Conservation (phyloP, 1,140 invertebrate genomes). For the Megalopta genalis region DNA sequence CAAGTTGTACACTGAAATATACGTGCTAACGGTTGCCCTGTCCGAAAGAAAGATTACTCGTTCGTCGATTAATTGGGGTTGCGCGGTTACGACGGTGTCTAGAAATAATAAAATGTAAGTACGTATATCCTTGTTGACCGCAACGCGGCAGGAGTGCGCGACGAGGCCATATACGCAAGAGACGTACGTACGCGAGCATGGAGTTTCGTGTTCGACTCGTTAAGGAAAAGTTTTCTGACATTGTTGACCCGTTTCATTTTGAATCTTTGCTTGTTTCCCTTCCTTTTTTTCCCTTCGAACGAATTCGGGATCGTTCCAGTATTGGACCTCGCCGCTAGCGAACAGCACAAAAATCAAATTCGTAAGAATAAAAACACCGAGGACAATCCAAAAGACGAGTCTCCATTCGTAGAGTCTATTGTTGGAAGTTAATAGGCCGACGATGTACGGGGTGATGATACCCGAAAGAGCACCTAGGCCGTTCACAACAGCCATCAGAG, state of each 20-base stretch:
- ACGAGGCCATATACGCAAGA: too few relatives aligned
- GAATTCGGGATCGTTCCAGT: constrained; percentile 83
- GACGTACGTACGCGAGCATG: too few relatives aligned
- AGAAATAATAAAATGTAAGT: too few relatives aligned
- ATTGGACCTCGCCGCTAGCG: constrained; percentile 87
- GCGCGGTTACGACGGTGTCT: too few relatives aligned
- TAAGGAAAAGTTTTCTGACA: not conserved
- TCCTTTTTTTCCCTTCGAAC: constrained; percentile 48
- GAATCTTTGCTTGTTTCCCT: constrained; percentile 23
- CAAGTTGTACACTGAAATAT: too few relatives aligned
- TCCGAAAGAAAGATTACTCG: too few relatives aligned
- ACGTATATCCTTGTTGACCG: too few relatives aligned
- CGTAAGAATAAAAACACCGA: constrained; percentile 86
- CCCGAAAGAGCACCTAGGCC: constrained; percentile 88
- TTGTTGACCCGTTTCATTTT: constrained; percentile 4
- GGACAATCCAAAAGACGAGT: constrained; percentile 90
- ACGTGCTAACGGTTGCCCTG: too few relatives aligned
- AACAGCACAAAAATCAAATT: constrained; percentile 87
- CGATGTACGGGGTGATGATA: constrained; percentile 83
- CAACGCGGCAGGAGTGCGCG: too few relatives aligned
- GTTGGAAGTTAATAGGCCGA: constrained; percentile 77
- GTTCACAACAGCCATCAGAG: constrained; percentile 89
- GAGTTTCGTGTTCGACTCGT: too few relatives aligned
- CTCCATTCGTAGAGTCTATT: constrained; percentile 89
- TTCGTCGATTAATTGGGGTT: too few relatives aligned